Conservation (phyloP, 2,113 vertebrate genomes). For the Gallinago undulata region DNA sequence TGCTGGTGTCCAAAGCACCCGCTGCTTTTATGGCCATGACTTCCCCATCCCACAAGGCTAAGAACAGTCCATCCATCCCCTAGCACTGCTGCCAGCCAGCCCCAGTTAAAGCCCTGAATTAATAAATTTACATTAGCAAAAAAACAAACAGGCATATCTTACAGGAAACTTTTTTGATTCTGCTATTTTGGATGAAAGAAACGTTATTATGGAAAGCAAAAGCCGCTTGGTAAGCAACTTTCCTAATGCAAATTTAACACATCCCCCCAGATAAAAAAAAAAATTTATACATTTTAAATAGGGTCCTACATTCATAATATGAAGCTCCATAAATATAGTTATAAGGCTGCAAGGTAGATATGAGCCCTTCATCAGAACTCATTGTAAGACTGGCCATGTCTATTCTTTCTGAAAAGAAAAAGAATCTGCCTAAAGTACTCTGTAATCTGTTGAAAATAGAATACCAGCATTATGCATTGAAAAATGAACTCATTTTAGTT, state of each 20-base stretch:
- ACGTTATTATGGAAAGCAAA: not conserved
- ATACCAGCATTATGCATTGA: not conserved
- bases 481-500: not conserved
- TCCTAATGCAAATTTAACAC: not conserved
- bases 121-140: not conserved
- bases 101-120: not conserved
- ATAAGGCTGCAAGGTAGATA: not conserved
- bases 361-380: not conserved
- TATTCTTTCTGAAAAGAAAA: not conserved
- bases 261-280: rapidly evolving
- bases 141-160: not conserved
- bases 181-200: not conserved
- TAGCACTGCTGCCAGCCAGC: not conserved
- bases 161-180: not conserved
- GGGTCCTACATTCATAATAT: not conserved
- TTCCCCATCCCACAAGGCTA: not conserved
- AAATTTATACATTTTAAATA: not conserved
- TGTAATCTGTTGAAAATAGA: not conserved
- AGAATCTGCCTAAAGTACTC: not conserved
- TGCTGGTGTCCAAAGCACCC: rapidly evolving
- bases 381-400: not conserved
- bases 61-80: no score
- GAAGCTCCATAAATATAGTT: not conserved
- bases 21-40: not conserved
- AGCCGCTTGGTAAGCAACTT: not conserved